Percentiles rank a stretch among this genome's conserved stretches.
These are phyloP conservation scores for Temnothorax unifasciatus DNA, from an alignment of 2,888 invertebrate genomes.

Conservation along the genomic window DNA sequence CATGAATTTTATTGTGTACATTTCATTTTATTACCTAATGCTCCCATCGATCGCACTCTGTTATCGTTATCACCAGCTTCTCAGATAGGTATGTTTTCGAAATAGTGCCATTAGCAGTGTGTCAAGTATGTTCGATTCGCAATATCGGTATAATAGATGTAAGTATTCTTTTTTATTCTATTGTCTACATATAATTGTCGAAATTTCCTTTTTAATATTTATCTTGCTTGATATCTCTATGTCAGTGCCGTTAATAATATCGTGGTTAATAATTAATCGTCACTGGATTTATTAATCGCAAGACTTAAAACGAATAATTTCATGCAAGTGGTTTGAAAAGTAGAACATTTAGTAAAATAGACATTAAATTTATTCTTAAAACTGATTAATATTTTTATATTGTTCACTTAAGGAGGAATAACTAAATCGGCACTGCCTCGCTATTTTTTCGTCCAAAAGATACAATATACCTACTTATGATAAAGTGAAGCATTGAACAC, in stretches of 20 bases:
- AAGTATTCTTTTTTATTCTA: conserved; percentile 23
- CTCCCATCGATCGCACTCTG: neutral
- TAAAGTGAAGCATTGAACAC: conserved; percentile 26
- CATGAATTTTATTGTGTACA: conserved; percentile 16
- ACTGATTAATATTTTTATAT: conserved; percentile 5
- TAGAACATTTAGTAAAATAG: neutral
- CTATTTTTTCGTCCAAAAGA: conserved; percentile 23
- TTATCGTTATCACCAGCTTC: neutral
- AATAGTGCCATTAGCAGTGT: neutral
- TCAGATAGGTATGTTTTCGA: neutral
- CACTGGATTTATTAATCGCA: neutral
- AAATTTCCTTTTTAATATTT: conserved; percentile 7
- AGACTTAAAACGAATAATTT: neutral
- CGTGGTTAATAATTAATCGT: neutral
- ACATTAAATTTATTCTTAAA: conserved; percentile 18
- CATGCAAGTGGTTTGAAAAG: neutral
- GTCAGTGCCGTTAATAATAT: conserved; percentile 31
- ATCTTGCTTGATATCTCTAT: neutral
- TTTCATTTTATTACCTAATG: conserved; percentile 42
- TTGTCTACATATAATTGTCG: neutral
- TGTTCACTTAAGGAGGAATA: neutral
- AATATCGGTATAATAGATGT: conserved; percentile 21
- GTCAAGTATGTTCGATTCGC: neutral
- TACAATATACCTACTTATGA: conserved; percentile 32
- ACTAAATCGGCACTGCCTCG: conserved; percentile 33